Evolutionary conservation across 2,797 vertebrate species (phyloP).

Genomic region (Naso thynnoides): DNA sequence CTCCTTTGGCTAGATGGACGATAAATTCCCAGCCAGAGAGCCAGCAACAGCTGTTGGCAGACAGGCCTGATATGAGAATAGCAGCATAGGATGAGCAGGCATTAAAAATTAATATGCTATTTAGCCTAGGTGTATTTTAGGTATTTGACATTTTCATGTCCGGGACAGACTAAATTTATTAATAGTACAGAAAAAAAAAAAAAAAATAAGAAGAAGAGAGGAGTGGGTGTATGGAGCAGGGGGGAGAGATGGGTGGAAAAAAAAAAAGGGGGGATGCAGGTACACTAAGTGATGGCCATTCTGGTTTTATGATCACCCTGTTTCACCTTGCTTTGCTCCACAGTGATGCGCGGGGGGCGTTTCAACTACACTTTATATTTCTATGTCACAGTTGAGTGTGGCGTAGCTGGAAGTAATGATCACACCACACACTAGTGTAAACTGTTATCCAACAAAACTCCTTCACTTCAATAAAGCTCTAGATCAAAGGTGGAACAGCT

Average conservation of each 20-base stretch:
- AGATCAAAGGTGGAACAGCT: not conserved
- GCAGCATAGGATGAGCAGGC: conserved; percentile 90
- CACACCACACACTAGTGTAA: not conserved
- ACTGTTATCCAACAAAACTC: conserved; percentile 1
- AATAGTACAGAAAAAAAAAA: conserved; percentile 84
- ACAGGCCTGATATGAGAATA: conserved; percentile 91
- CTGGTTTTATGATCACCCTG: conserved; percentile 77
- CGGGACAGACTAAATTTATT: conserved; percentile 90
- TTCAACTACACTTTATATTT: conserved; percentile 20
- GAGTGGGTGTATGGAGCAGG: conserved; percentile 53
- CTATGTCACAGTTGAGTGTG: conserved; percentile 15
- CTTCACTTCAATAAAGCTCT: conserved; percentile 3
- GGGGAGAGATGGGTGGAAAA: conserved; percentile 31
- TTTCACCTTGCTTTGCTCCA: conserved; percentile 63
- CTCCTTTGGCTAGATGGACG: conserved; percentile 85
- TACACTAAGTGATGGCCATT: conserved; percentile 77
- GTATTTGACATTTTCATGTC: conserved; percentile 93
- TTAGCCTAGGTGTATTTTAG: conserved; percentile 93
- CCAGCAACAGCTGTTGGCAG: conserved; percentile 91
- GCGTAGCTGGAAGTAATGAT: not conserved
- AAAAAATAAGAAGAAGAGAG: conserved; percentile 68
- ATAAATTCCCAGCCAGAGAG: conserved; percentile 88
- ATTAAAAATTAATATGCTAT: conserved; percentile 93
- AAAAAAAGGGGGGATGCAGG: conserved; percentile 40
- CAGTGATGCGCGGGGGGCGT: conserved; percentile 22